Evolutionary conservation across 1,140 invertebrate species (phyloP).

Genomic region (Choristoneura fumiferana): DNA sequence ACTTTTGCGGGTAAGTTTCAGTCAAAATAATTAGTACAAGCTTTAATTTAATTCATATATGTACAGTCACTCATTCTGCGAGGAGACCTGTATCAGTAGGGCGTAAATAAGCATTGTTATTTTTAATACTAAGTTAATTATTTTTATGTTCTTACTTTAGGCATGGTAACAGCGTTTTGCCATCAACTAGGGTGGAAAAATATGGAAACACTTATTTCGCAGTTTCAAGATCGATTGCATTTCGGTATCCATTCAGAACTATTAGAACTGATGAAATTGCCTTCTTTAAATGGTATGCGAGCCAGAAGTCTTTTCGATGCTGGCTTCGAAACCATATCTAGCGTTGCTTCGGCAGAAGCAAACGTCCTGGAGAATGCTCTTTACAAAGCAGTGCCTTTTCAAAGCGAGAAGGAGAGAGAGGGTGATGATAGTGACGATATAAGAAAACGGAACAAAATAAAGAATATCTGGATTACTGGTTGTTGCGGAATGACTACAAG

Average conservation of each 20-base stretch:
- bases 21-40: too few species aligned
- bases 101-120: too few species aligned
- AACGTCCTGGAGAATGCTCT: constrained; percentile 88
- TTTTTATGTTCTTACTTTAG: constrained; percentile 72
- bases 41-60: too few species aligned
- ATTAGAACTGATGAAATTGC: constrained; percentile 92
- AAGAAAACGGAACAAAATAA: constrained; percentile 82
- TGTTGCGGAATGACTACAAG: constrained; percentile 88
- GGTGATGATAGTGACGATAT: constrained; percentile 85
- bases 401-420: constrained; percentile 87
- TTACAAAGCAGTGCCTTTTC: constrained; percentile 89
- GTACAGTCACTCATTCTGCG: too few species aligned
- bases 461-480: constrained; percentile 90
- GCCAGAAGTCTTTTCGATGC: constrained; percentile 92
- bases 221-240: constrained; percentile 95
- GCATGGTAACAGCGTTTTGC: constrained; percentile 96
- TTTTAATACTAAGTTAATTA: too few species aligned
- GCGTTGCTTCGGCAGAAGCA: constrained; percentile 86
- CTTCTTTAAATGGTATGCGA: constrained; percentile 89
- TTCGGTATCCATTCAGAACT: constrained; percentile 97
- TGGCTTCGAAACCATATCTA: constrained; percentile 88
- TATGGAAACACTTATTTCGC: constrained; percentile 92
- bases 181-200: constrained; percentile 95
- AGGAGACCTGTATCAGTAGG: too few species aligned
- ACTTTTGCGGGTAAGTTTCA: constrained; percentile 92